Evolutionary conservation across 2,888 invertebrate species (phyloP), one percentile per base, ranked within the genome.

Genomic region (Ornithoptera priamus): DNA sequence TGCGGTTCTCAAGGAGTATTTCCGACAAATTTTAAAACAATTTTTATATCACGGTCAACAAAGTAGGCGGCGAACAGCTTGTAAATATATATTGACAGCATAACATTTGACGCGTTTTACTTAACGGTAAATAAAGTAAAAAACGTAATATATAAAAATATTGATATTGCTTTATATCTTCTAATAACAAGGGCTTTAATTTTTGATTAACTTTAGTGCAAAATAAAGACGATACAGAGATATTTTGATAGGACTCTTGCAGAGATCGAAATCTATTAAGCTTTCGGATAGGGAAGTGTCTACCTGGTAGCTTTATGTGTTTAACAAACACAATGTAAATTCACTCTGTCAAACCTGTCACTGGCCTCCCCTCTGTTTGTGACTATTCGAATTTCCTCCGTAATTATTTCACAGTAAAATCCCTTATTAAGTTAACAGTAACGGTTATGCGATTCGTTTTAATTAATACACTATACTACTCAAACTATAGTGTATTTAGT

Each of bases 221-320:
- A 53, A 53, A n/a, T 53, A 53, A 18, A n/a, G 53, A 53, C n/a
- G 53, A 46, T 46, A 15, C 18, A 53, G 53, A 6, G 53, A 53
- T 53, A 53, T 53, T 53, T 53, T 12, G 53, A n/a, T n/a, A 53
- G 6, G 53, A 53, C 5, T 18, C 53, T 12, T 53, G 53, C 18
- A n/a, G n/a, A 53, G 53, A 12, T 30, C 30, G 46, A 20, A 20
- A 50, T 67, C 53, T 60, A 67, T 67, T 61, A 67, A 60, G 67
- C 67, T 67, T 60, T 61, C 61, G 24, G 61, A 61, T 59, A 58
- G 42, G 58, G 65, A 66, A 59, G 66, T 66, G 59, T 65, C 65
- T 53, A 39, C 50, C 61, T 39, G 39, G 8, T 67, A 53, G 61
- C 61, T 53, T 67, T 61, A 36, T 46, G 39, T 61, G 36, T 67